Percentiles rank a stretch among this genome's conserved stretches.
Conservation (phyloP, 2,888 invertebrate genomes). For the Xestia c-nigrum region DNA sequence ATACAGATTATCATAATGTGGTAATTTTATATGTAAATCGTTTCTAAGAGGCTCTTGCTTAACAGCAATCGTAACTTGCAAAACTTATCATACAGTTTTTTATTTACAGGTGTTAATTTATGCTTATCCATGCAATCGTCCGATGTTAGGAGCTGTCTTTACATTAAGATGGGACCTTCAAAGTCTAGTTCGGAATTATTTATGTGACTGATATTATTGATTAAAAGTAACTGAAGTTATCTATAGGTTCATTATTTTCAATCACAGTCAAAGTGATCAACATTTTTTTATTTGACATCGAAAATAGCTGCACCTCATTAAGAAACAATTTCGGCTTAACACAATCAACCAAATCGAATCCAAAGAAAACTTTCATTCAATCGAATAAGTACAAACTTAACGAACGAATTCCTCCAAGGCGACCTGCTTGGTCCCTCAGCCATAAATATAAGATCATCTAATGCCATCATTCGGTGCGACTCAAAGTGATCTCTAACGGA, state of each 20-base stretch:
- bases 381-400: constrained; percentile 37
- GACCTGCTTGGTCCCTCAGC: constrained; percentile 56
- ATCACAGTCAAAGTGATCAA: background rate
- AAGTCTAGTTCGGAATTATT: background rate
- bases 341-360: constrained; percentile 12
- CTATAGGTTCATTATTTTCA: background rate
- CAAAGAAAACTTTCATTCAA: constrained; percentile 37
- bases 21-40: constrained; percentile 9
- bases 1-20: constrained; percentile 2
- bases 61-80: background rate
- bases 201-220: background rate
- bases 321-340: constrained; percentile 9
- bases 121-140: too few relatives aligned
- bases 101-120: background rate
- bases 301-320: constrained; percentile 4
- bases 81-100: background rate
- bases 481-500: constrained; percentile 84
- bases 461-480: constrained; percentile 81
- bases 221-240: background rate
- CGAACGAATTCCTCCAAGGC: constrained; percentile 57
- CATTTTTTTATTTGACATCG: background rate
- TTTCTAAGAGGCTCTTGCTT: background rate
- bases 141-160: background rate
- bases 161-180: background rate
- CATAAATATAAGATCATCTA: constrained; percentile 79